These are phyloP conservation scores for Drosophila austrosaltans DNA, from an alignment of 2,888 invertebrate species.

Conservation along the genomic window DNA sequence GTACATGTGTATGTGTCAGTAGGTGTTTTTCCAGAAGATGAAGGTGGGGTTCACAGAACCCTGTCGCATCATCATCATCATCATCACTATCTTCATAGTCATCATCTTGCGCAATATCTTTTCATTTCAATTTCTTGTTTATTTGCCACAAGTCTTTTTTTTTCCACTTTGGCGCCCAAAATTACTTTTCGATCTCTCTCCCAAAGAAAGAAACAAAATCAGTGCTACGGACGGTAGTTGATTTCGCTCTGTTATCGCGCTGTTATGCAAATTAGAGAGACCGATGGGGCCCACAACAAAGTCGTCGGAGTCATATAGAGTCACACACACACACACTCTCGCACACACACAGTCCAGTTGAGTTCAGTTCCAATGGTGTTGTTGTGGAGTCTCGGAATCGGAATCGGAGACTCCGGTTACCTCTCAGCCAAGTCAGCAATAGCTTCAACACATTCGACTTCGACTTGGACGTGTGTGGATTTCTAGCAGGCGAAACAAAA, in stretches of 20 bases:
- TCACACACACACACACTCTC: background rate
- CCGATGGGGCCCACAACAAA: background rate
- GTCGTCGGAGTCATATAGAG: background rate
- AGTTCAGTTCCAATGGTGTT: background rate
- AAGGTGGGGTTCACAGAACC: conserved; percentile 67
- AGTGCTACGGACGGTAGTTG: conserved; percentile 4
- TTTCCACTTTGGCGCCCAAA: conserved; percentile 8
- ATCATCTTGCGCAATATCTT: conserved; percentile 54
- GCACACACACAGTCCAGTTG: background rate
- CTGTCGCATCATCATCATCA: conserved; percentile 28
- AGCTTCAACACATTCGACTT: conserved; percentile 47
- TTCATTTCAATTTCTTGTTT: conserved; percentile 15
- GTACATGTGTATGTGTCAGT: conserved; percentile 10
- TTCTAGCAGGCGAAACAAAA: conserved; percentile 73
- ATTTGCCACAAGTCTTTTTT: background rate
- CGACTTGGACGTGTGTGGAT: conserved; percentile 55
- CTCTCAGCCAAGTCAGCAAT: conserved; percentile 40
- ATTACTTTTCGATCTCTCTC: conserved; percentile 12
- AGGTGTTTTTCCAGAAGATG: conserved; percentile 4
- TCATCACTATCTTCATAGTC: conserved; percentile 20
- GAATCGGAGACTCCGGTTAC: background rate
- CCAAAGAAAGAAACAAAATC: background rate
- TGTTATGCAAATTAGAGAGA: conserved; percentile 27
- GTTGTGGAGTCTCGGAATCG: background rate
- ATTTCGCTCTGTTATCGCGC: conserved; percentile 34